Conservation (phyloP, 2,888 invertebrate genomes). For the Furcula furcula region DNA sequence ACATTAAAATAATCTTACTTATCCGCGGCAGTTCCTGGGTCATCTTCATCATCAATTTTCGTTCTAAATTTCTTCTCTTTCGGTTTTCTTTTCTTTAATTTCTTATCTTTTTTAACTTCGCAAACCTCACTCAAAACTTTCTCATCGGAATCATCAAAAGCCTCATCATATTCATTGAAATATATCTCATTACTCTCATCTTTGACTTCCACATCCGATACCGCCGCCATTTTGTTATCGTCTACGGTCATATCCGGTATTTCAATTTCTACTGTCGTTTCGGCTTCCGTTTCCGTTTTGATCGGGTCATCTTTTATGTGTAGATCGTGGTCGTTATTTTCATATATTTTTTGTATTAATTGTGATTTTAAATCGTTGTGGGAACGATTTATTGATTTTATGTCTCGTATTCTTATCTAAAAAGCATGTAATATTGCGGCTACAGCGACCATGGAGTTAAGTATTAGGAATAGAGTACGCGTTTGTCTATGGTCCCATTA, state of each 20-base stretch:
- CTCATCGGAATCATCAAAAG: slow-evolving; percentile 54
- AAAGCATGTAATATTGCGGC: no score
- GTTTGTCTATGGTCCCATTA: no score
- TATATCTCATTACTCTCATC: slow-evolving; percentile 52
- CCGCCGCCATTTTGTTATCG: slow-evolving; percentile 10
- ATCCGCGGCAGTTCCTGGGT: slow-evolving; percentile 44
- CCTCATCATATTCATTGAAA: slow-evolving; percentile 47
- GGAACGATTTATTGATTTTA: slow-evolving; percentile 47
- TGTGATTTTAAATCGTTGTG: slow-evolving; percentile 35
- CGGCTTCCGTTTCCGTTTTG: slow-evolving; percentile 25
- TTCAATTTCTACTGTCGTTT: slow-evolving; percentile 13
- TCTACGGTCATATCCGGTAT: not conserved
- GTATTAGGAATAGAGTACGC: no score
- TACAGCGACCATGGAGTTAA: no score
- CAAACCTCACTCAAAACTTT: slow-evolving; percentile 52
- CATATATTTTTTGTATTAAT: slow-evolving; percentile 39
- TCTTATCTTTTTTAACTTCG: slow-evolving; percentile 30
- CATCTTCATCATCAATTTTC: slow-evolving; percentile 31
- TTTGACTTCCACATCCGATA: slow-evolving; percentile 41
- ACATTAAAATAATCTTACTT: slow-evolving; percentile 40
- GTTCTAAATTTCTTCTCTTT: slow-evolving; percentile 25
- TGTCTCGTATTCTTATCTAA: slow-evolving; percentile 53
- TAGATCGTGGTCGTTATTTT: slow-evolving; percentile 40
- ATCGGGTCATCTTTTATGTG: slow-evolving; percentile 28
- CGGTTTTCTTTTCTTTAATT: slow-evolving; percentile 26